Percentiles rank a stretch among this genome's conserved stretches.
phyloP scores from a whole-genome alignment of 2,888 invertebrate species.

The Acanthosoma haemorrhoidale region DNA sequence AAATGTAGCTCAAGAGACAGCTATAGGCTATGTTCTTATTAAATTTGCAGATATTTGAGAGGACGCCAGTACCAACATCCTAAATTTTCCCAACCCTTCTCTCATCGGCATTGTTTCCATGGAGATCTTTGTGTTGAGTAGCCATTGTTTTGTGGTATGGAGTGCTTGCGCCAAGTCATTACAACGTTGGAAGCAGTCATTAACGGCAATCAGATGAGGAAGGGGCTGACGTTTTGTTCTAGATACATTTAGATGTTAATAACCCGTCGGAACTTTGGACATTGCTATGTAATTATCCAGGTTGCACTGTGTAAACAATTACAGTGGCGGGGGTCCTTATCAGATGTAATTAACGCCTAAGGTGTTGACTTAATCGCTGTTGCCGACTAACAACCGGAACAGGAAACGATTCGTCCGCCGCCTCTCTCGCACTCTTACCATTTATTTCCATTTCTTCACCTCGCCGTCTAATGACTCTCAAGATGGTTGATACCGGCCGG shows the following conservation, averaged over 20 bases:
- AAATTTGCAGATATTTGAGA: too few species aligned
- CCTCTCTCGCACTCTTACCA: neutral
- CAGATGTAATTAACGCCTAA: slow-evolving; percentile 17
- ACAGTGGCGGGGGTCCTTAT: slow-evolving; percentile 3
- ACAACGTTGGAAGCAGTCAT: neutral
- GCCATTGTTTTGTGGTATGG: too few species aligned
- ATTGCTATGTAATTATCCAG: slow-evolving; percentile 13
- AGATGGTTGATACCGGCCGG: neutral
- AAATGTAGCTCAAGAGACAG: too few species aligned
- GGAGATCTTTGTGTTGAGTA: too few species aligned
- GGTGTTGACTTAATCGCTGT: slow-evolving; percentile 24
- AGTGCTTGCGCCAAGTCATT: neutral
- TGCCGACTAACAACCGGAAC: slow-evolving; percentile 21
- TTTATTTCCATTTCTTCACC: neutral
- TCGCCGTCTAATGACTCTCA: neutral
- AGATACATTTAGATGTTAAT: slow-evolving; percentile 23
- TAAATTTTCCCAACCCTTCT: too few species aligned
- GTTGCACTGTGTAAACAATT: slow-evolving; percentile 16
- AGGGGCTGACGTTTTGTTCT: slow-evolving; percentile 18
- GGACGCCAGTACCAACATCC: too few species aligned
- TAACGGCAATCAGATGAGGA: slow-evolving; percentile 14
- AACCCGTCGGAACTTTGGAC: neutral
- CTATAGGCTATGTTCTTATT: too few species aligned
- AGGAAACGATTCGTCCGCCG: slow-evolving; percentile 15
- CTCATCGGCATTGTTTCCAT: too few species aligned